Conservation (phyloP, 2,888 invertebrate genomes). For the Melanophora roralis region DNA sequence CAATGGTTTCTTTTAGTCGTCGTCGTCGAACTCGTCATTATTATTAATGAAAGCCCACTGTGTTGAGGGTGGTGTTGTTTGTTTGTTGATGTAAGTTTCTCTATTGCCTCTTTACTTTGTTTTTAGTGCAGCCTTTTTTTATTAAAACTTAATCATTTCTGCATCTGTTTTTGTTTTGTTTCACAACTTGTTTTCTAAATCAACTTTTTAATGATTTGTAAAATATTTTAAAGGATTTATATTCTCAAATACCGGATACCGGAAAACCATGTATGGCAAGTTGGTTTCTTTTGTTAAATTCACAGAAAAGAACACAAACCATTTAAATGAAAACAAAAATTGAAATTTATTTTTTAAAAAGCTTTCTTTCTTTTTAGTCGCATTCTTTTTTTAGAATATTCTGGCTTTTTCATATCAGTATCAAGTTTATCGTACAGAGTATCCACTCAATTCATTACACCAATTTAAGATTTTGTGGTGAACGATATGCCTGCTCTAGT, state of each 20-base stretch:
- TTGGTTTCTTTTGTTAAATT: too few relatives aligned
- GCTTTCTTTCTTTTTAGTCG: too few relatives aligned
- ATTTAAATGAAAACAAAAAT: too few relatives aligned
- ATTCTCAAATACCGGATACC: constrained; percentile 39
- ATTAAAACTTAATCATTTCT: constrained; percentile 59
- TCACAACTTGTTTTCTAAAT: too few relatives aligned
- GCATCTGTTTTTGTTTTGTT: constrained; percentile 31
- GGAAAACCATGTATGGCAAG: constrained; percentile 41
- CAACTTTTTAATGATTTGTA: constrained; percentile 10
- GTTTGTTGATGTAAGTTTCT: constrained; percentile 9
- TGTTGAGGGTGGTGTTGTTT: constrained; percentile 42
- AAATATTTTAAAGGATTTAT: not conserved
- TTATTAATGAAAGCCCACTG: constrained; percentile 27
- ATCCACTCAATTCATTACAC: too few relatives aligned
- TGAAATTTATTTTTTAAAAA: not conserved
- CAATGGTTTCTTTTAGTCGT: not conserved
- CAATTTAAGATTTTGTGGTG: too few relatives aligned
- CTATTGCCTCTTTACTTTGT: constrained; percentile 13
- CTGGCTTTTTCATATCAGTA: too few relatives aligned
- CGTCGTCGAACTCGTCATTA: constrained; percentile 15
- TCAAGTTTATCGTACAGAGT: too few relatives aligned
- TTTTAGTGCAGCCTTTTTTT: constrained; percentile 26
- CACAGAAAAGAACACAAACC: too few relatives aligned
- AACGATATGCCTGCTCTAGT: too few relatives aligned
- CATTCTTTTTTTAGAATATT: too few relatives aligned